Evolutionary conservation across 2,888 invertebrate genomes (phyloP).

Genomic region (Drosophila ezoana): DNA sequence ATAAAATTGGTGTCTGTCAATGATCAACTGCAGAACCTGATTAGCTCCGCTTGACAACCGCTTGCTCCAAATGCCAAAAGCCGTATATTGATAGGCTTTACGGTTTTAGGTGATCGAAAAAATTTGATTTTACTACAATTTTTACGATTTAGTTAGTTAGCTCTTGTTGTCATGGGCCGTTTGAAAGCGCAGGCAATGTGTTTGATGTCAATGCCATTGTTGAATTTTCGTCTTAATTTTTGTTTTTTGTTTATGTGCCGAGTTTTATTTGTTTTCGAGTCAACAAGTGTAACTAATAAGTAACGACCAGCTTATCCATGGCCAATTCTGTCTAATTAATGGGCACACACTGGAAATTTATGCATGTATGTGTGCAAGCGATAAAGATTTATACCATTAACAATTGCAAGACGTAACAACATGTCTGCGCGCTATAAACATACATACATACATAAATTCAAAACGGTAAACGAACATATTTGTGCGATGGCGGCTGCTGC

Average conservation of each 20-base stretch:
- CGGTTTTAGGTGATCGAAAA: conserved; percentile 3
- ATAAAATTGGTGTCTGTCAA: not conserved
- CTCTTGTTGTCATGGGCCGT: not conserved
- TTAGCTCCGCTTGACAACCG: conserved; percentile 19
- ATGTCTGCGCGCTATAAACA: conserved; percentile 27
- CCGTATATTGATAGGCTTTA: conserved; percentile 10
- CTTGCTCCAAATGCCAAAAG: conserved; percentile 8
- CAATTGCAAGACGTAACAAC: conserved; percentile 5
- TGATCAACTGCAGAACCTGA: conserved; percentile 5
- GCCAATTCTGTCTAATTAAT: conserved; percentile 52
- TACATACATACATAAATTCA: conserved; percentile 47
- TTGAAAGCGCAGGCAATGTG: conserved; percentile 3
- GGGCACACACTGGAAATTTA: conserved; percentile 39
- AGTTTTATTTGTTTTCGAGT: conserved; percentile 6
- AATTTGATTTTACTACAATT: conserved; percentile 4
- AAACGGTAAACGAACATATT: conserved; percentile 3
- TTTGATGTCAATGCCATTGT: conserved; percentile 72
- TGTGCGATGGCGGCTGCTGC: not conserved
- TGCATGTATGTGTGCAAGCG: conserved; percentile 12
- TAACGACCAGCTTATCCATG: conserved; percentile 9
- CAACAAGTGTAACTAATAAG: conserved; percentile 63
- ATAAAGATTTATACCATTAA: conserved; percentile 30
- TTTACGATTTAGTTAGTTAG: conserved; percentile 1
- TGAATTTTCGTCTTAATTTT: conserved; percentile 27
- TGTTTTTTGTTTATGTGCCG: not conserved